Base-by-base conservation (phyloP, 2,797 vertebrate genomes). In the Sebastes trivittatus region DNA sequence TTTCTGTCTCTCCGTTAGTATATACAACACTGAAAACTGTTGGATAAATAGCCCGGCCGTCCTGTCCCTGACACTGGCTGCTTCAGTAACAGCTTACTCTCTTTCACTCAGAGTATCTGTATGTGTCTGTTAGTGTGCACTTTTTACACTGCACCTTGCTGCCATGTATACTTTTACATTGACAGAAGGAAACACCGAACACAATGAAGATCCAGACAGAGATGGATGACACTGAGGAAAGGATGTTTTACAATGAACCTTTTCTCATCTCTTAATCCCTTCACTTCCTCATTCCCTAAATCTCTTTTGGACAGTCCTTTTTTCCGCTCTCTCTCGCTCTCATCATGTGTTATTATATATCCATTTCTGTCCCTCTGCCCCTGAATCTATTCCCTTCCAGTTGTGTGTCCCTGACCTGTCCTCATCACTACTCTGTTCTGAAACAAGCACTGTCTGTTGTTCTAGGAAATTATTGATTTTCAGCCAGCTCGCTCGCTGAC, bases 41-140 rank as follows among this genome's bases (percentile, higher is more conserved):
- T 92, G 80, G 85, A 88, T 92, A 91, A 92, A 90, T 87, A 89
- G 64, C 55, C 11, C 9, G 34, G 13, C 63, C 64, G 60, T 14
- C 59, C 25, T 66, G 60, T 14, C 61, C n/a, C 72, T 77, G 72
- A 80, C 67, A 73, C 66, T 58, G 70, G 20, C 82, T 67, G 56
- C 62, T 67, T 52, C 36, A 59, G 58, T 5, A 30, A 25, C 27
- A 73, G 80, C 59, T 75, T 7, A 1, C 36, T 54, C 22, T 62
- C 38, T 42, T 42, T 60, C 18, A 18, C 29, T 34, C 30, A 25
- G 38, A 42, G 22, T 18, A 72, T 55, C n/a, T 58, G 46, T 56
- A 42, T 23, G 16, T 6, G 16, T 85, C 20, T 49, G 7, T 42
- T 38, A 29, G 13, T 60, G 3, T 11, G 2, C 23, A 42, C 18